phyloP scores from a whole-genome alignment of 2,113 vertebrate species.

The Eira barbara region DNA sequence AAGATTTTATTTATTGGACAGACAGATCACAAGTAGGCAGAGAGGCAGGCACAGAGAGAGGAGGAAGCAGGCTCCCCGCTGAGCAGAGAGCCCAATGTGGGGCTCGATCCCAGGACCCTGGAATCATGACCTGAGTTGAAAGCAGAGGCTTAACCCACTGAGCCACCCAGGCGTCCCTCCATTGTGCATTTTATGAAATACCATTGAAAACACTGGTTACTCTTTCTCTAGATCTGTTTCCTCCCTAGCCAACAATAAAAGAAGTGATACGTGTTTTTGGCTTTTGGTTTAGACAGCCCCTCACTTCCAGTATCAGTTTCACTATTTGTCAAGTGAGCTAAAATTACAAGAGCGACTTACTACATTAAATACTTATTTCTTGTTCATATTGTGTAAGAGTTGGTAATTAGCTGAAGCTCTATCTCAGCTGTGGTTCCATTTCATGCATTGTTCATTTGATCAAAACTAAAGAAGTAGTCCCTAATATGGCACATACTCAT shows the following conservation, averaged over 20 bases:
- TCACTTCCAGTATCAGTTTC: neutral
- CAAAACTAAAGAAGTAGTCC: neutral
- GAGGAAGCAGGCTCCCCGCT: too few relatives aligned
- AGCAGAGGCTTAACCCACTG: too few relatives aligned
- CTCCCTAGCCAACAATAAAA: conserved; percentile 1
- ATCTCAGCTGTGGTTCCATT: neutral
- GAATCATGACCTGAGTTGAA: too few relatives aligned
- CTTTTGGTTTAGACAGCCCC: neutral
- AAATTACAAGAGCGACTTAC: neutral
- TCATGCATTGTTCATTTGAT: neutral
- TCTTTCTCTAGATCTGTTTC: neutral
- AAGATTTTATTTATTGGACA: too few relatives aligned
- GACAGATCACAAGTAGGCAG: too few relatives aligned
- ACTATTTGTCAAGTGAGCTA: neutral
- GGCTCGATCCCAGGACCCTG: too few relatives aligned
- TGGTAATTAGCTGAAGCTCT: neutral
- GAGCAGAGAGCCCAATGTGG: too few relatives aligned
- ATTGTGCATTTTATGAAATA: neutral
- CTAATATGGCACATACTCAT: neutral
- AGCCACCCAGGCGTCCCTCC: too few relatives aligned
- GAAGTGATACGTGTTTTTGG: neutral
- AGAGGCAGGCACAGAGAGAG: too few relatives aligned
- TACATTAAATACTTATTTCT: neutral
- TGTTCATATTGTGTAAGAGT: neutral
- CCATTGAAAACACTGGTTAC: neutral